Evolutionary conservation across 2,797 vertebrate genomes (phyloP), one percentile per base, ranked within the genome.

Genomic region (Malacoraja senta): DNA sequence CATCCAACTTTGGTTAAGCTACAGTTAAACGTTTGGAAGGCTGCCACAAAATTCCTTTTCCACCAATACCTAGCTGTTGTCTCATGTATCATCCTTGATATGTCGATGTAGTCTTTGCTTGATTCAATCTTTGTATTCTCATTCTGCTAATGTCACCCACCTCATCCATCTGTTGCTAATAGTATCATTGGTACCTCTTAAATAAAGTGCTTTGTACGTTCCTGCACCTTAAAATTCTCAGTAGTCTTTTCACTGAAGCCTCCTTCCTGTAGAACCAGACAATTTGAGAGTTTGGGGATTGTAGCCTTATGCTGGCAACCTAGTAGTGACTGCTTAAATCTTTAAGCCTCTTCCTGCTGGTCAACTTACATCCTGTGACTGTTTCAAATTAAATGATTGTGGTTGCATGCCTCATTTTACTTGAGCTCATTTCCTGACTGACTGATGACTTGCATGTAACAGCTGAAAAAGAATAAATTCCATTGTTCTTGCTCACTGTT

Each of bases 401-500:
- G 84, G n/a, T 68, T 21, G 35, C 17, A 88, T 88, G 61, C 8
- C 84, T 53, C 81, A 65, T 32, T 63, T 88, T 65, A 65, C 61
- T 19, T 88, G 84, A 65, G 2, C 84, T 65, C 61, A 65, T 1
- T 68, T 65, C 63, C n/a, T 88, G 61, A 17, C 84, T 35, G 63
- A n/a, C n/a, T 86, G 58, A n/a, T 88, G 61, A 88, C 61, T 68
- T 24, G 61, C 8, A 88, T 35, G 19, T n/a, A 86, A 86, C 9
- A 63, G 29, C 83, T 61, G 83, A 86, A 6, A 17, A 17, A 24
- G n/a, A 68, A 19, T 88, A 88, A 68, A 24, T 88, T 68, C n/a
- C 84, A 68, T 68, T 88, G 63, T 68, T 88, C 17, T 68, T 61
- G 81, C 53, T 84, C 81, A 84, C 81, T 84, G 53, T 61, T 83